Evolutionary conservation across 2,797 vertebrate species (phyloP).

Genomic region (Morelia viridis): DNA sequence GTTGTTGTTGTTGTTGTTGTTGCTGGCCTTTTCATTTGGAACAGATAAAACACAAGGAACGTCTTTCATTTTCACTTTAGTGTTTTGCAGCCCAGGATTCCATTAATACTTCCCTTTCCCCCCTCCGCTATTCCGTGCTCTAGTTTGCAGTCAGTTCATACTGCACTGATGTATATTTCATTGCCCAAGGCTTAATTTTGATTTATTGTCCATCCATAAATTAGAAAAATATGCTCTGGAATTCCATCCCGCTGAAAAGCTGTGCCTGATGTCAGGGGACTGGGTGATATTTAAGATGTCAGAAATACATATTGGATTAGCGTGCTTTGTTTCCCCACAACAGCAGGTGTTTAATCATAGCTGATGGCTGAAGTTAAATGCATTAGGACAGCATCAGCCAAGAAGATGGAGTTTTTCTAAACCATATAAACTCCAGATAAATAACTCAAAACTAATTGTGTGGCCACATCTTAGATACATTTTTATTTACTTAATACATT

Average conservation of each 20-base stretch:
- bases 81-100: constrained; percentile 73
- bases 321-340: constrained; percentile 99
- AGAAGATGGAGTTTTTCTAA: constrained; percentile 87
- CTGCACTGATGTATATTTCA: constrained; percentile 98
- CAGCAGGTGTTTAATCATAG: constrained; percentile 99
- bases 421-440: constrained; percentile 83
- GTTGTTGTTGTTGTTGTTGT: constrained; percentile 27
- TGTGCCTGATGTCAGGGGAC: constrained; percentile 95
- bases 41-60: constrained; percentile 64
- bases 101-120: constrained; percentile 81
- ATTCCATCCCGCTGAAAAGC: constrained; percentile 94
- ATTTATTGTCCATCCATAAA: constrained; percentile 99
- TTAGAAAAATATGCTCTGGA: constrained; percentile 99
- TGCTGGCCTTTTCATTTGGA: constrained; percentile 54
- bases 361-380: constrained; percentile 99
- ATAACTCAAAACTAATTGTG: constrained; percentile 84
- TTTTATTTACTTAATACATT: constrained; percentile 81
- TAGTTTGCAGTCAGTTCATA: constrained; percentile 95
- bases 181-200: constrained; percentile 99
- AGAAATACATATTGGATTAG: constrained; percentile 99
- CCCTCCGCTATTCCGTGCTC: constrained; percentile 84
- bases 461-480: constrained; percentile 80
- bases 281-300: constrained; percentile 99
- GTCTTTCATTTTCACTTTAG: constrained; percentile 71
- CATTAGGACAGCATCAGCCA: constrained; percentile 98